Base-by-base conservation (phyloP, 2,888 invertebrate genomes). In the Aphodius sticticus region DNA sequence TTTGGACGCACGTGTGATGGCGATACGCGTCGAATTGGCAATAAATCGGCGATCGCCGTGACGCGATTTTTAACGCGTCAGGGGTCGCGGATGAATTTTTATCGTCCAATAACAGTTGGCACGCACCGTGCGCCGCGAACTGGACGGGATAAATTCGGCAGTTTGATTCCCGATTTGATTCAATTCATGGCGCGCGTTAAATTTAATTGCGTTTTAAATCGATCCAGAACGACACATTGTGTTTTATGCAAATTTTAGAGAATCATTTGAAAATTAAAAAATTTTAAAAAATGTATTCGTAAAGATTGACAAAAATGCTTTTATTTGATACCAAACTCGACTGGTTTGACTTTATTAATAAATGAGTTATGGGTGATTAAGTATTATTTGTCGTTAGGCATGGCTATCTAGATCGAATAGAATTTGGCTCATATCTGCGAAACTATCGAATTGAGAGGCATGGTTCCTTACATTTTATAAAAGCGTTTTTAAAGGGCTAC, bases 281-380 rank as follows among this genome's bases (percentile, higher is more conserved):
- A 26, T 2, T 1, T 26, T 26, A 3, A 26, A 26, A 3, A 26
- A 26, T 26, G 3, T 26, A 26, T 26, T 26, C 1, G 3, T 70
- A 70, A 70, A 70, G 70, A 16, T 16, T 6, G 15, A 7, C 6
- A 12, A 15, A 70, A 14, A 2, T 70, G 16, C 70, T 70, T 26
- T 70, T 70, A 70, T 70, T 70, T 70, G 70, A 70, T 70, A 70
- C 70, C 70, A 70, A 70, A 70, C 70, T 16, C 70, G 70, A n/a
- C 7, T 70, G n/a, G 70, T 6, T 70, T 70, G 5, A 12, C 26
- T 70, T 70, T 70, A 12, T 7, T 53, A 53, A 53, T 53, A 53
- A 53, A 7, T 3, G 12, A 53, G 53, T 53, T 53, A 53, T 53
- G 53, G 53, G 1, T 12, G 53, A 53, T 0, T 53, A 9, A 53